Evolutionary conservation across 2,888 invertebrate genomes (phyloP), one percentile per base, ranked within the genome.

Genomic region (Melinopterus prodromus): DNA sequence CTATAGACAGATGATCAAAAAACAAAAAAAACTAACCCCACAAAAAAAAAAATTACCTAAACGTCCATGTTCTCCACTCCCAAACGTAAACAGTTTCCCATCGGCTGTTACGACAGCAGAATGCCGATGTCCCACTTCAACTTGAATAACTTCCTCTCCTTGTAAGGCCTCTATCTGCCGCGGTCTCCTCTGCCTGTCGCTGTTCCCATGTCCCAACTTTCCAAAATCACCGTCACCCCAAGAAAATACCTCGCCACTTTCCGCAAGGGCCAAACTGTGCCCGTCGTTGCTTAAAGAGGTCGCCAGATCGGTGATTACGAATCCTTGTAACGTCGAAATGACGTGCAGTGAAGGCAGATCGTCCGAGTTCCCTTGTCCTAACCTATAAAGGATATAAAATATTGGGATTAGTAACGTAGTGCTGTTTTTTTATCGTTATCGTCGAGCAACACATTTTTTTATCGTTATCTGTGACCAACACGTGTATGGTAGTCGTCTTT

Each of bases 151-250:
- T 84, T 92, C 92, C 86, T 93, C 92, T 81, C 91, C 91, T 84
- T 92, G 92, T 14, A 93, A 86, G 2, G 92, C 91, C 85, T 93
- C 93, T 80, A 93, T 92, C 85, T 92, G 92, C 76, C 92, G 87
- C 0, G 93, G 93, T 71, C 93, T 87, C 53, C 93, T 88, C 84
- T 93, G 93, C 26, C 93, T 86, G 84, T 93, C 93, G 84, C 92
- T 92, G 85, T 92, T 93, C 6, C 93, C 93, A 85, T 93, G 93
- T 0, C 93, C 93, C 53, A 93, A 87, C 87, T 93, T 93, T 7
- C 93, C 93, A 86, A 92, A 93, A 86, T 93, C 93, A 0, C 93
- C 93, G 85, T 93, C 92, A 9, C 93, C 93, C 93, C 93, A 93
- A 16, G 92, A 92, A 85, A 93, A 93, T 36, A 93, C 93, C 86